Base-by-base conservation (phyloP, 2,797 vertebrate species). In the Sebastes variabilis region DNA sequence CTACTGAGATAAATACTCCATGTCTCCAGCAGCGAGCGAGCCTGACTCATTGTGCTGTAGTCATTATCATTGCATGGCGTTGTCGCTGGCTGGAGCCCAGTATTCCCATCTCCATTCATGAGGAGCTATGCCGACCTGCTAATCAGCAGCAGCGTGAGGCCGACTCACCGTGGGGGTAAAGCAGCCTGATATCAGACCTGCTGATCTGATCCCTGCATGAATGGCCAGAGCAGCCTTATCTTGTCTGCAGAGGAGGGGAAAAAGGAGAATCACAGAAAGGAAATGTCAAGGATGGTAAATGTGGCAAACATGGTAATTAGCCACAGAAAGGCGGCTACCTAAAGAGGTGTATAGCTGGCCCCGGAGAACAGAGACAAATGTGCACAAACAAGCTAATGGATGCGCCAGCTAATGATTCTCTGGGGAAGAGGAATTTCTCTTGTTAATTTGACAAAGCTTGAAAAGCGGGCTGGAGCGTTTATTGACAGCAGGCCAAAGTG, bases 381-480 rank as follows among this genome's bases (percentile, higher is more conserved):
- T 89, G 84, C 78, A 88, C 93, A 94, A 94, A 95, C 93, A 94
- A 90, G 87, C 85, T 89, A 94, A 94, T 93, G 86, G 92, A 90
- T 82, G 83, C 25, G 66, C 78, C 82, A 79, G 88, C 89, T 92
- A 95, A 95, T 94, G 93, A 94, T 89, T 92, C 90, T 86, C 89
- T 62, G 70, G 80, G 88, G 83, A 87, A 75, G 75, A 93, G 86
- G 90, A 94, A 95, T 96, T 95, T 90, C 82, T 95, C 87, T 91
- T 92, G 83, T 88, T 93, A 94, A 94, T 95, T 94, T 94, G 92
- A 95, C 94, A 94, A 95, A 92, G 89, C 82, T 84, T 94, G 87
- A 91, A 91, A 91, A 87, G 87, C 79, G 68, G 72, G 80, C 81
- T 34, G 77, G 79, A 80, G 84, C 79, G 77, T 91, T 92, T 94